Evolutionary conservation across 2,888 invertebrate genomes (phyloP).

Genomic region (Notodonta ziczac): DNA sequence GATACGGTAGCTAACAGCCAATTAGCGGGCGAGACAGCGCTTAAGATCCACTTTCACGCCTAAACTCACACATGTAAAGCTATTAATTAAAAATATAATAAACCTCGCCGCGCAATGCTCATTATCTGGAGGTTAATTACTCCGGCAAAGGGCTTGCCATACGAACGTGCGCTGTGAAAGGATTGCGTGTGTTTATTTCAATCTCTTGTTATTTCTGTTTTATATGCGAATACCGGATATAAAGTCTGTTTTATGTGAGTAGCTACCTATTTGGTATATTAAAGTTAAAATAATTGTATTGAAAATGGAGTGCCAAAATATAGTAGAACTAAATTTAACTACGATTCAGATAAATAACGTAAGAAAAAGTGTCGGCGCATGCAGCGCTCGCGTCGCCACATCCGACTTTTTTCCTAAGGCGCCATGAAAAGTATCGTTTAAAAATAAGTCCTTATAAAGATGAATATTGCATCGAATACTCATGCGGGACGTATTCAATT

Average conservation of each 20-base stretch:
- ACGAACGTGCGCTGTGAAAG: not conserved
- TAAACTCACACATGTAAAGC: constrained; percentile 43
- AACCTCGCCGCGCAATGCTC: constrained; percentile 41
- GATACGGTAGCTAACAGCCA: constrained; percentile 52
- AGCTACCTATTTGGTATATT: too few relatives aligned
- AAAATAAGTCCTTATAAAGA: too few relatives aligned
- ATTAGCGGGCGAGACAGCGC: constrained; percentile 38
- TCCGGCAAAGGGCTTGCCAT: constrained; percentile 23
- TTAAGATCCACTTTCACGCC: constrained; percentile 39
- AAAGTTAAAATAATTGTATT: too few relatives aligned
- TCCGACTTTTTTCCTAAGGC: too few relatives aligned
- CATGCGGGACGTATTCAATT: too few relatives aligned
- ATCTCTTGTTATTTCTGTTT: not conserved
- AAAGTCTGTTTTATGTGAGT: not conserved
- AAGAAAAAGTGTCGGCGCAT: too few relatives aligned
- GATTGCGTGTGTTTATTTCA: not conserved
- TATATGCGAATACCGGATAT: not conserved
- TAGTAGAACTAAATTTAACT: too few relatives aligned
- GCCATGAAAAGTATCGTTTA: too few relatives aligned
- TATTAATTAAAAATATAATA: constrained; percentile 55
- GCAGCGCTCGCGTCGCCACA: too few relatives aligned
- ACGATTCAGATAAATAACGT: too few relatives aligned
- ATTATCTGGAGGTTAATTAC: constrained; percentile 46
- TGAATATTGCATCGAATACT: too few relatives aligned
- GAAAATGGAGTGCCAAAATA: too few relatives aligned